Evolutionary conservation across 2,888 invertebrate species (phyloP), one percentile per base, ranked within the genome.

Genomic region (Volucella zonaria): DNA sequence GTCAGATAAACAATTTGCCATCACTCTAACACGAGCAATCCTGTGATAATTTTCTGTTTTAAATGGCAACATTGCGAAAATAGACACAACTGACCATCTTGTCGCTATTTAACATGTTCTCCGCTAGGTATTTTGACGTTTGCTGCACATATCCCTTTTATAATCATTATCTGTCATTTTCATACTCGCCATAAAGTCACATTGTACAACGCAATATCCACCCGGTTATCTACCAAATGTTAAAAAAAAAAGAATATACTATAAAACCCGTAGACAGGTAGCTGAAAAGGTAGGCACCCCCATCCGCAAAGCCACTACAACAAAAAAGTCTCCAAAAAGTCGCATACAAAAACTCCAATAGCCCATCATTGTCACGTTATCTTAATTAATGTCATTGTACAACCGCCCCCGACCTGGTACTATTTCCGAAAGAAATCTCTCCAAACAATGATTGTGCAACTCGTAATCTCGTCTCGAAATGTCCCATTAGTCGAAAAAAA

Each of bases 311-410:
- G 31, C 23, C 62, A 56, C 42, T 64, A 18, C 58, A n/a, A 66
- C 64, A 73, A 59, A 31, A 15, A 42, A 51, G 59, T 23, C 23
- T 14, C 15, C 49, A 47, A 45, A 12, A 11, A n/a, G 14, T 49
- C 62, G 47, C 47, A 59, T 49, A 49, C 49, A 49, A 81, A 83
- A 74, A 59, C 64, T 68, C 59, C 52, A 73, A 79, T 74, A 75
- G 79, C 64, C 79, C 85, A 77, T 81, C 85, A 81, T 85, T 81
- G 85, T 85, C 85, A 85, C 81, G 85, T 85, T 85, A 85, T 85
- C 85, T 85, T 85, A 85, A 85, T 85, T 85, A 85, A 85, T 85
- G 81, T 77, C 76, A 85, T 85, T 85, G 85, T 81, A 47, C 49
- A 52, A 49, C 15, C 52, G 42, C 31, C n/a, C 51, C 1, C 47